A percentile compares a stretch with the other conserved stretches of the same genome.
Evolutionary conservation across 2,113 vertebrate genomes (phyloP).

Genomic region (Otocyon megalotis): DNA sequence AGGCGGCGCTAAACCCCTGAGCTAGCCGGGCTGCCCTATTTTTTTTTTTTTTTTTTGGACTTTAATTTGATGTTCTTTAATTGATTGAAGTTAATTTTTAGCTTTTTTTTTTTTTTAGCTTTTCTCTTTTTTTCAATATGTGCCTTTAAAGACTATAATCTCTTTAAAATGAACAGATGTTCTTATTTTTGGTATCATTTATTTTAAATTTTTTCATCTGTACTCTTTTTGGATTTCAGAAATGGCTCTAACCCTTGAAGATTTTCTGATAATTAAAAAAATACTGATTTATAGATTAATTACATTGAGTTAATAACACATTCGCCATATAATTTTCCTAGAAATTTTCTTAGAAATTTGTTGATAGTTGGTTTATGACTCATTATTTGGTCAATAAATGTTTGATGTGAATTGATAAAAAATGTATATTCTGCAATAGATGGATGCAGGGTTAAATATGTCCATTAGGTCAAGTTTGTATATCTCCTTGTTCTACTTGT

Average conservation of each 20-base stretch:
- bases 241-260: not conserved
- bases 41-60: not conserved
- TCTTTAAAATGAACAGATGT: not conserved
- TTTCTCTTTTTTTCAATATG: not conserved
- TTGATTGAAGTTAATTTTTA: not conserved
- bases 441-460: not conserved
- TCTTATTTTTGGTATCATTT: conserved; percentile 24
- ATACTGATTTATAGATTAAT: not conserved
- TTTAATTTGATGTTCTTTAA: conserved; percentile 42
- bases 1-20: no score
- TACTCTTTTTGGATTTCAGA: not conserved
- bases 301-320: not conserved
- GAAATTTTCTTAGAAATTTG: conserved; percentile 2
- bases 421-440: not conserved
- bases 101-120: not conserved
- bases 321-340: not conserved
- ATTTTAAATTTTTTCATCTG: not conserved
- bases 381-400: not conserved
- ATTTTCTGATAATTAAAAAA: conserved; percentile 28
- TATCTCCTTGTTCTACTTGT: not conserved
- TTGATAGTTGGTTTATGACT: not conserved
- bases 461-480: not conserved
- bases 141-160: not conserved
- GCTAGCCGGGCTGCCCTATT: no score
- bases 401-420: not conserved